Base-by-base conservation (phyloP, 2,888 invertebrate species). In the Cybosia mesomella region DNA sequence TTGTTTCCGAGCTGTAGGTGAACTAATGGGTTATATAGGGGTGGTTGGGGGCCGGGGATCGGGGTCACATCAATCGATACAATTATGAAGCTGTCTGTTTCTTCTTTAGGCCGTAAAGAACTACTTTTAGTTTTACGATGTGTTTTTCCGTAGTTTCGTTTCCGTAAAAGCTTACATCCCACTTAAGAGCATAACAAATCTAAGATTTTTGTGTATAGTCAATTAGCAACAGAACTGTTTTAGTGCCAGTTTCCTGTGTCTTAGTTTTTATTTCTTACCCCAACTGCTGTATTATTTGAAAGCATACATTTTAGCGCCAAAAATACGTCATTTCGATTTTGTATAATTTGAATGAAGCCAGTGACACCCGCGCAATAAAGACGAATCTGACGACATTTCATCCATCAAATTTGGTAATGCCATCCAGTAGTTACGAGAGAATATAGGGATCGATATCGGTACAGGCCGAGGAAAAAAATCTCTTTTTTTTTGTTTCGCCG, bases 101-200 rank as follows among this genome's bases (percentile, higher is more conserved):
- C 55, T 0, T 24, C 24, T 28, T 7, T n/a, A 9, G 43, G 43
- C 18, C 18, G 43, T 43, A 22, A 55, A 13, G 21, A 22, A 55
- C 55, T 24, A 24, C 24, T 28, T 55, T 55, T 24, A 55, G 55
- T 55, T 55, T 55, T 28, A 55, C 55, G 55, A 55, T 15, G 24
- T 55, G 18, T 43, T 55, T 55, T 24, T 4, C 13, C 13, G 43
- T 43, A 55, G 24, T 55, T 55, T 55, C 22, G 18, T 55, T 24
- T 24, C 13, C 11, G 13, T 55, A 55, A 55, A 55, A 13, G 24
- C 24, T 24, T 24, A 55, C 21, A 21, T n/a, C 2, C 21, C 9
- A 18, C 34, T 34, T 39, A 4, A 4, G 15, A 39, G 15, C 15
- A 15, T 39, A 13, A 13, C 39, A 39, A 15, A 39, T 39, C 15